Evolutionary conservation across 2,113 vertebrate species (phyloP).

Genomic region (Leiothrix lutea): DNA sequence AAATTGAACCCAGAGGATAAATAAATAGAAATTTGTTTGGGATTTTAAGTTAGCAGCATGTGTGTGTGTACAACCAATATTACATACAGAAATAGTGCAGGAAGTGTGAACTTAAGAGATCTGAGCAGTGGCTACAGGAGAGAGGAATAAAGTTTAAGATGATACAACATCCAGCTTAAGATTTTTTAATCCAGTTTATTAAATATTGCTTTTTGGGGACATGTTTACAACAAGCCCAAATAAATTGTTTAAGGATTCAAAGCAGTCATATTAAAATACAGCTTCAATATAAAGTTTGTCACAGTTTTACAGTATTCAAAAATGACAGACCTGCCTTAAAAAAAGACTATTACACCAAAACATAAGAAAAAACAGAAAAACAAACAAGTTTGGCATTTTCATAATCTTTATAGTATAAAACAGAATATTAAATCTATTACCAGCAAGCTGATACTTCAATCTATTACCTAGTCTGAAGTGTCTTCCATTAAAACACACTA

Average conservation of each 20-base stretch:
- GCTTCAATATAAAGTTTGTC: constrained; percentile 94
- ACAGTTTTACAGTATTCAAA: constrained; percentile 96
- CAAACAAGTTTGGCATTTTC: constrained; percentile 86
- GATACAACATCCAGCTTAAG: constrained; percentile 31
- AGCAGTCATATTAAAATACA: constrained; percentile 95
- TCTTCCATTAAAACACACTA: constrained; percentile 88
- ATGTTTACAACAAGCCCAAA: constrained; percentile 85
- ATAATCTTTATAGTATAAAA: constrained; percentile 88
- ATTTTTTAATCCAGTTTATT: constrained; percentile 88
- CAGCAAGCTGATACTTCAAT: constrained; percentile 76
- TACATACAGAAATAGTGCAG: background rate
- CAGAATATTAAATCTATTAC: constrained; percentile 83
- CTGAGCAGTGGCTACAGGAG: background rate
- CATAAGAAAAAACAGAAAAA: constrained; percentile 83
- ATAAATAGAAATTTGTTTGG: background rate
- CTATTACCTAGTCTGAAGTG: constrained; percentile 76
- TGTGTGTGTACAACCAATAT: background rate
- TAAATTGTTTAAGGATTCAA: constrained; percentile 85
- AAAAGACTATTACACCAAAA: constrained; percentile 86
- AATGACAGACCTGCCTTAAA: constrained; percentile 86
- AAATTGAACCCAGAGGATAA: background rate
- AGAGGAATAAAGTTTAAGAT: background rate
- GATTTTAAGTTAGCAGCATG: background rate
- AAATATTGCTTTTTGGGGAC: constrained; percentile 90
- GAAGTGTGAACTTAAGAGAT: background rate